These are phyloP conservation scores for Himalopsyche tibetana DNA, from an alignment of 2,888 invertebrate genomes.

Conservation along the genomic window DNA sequence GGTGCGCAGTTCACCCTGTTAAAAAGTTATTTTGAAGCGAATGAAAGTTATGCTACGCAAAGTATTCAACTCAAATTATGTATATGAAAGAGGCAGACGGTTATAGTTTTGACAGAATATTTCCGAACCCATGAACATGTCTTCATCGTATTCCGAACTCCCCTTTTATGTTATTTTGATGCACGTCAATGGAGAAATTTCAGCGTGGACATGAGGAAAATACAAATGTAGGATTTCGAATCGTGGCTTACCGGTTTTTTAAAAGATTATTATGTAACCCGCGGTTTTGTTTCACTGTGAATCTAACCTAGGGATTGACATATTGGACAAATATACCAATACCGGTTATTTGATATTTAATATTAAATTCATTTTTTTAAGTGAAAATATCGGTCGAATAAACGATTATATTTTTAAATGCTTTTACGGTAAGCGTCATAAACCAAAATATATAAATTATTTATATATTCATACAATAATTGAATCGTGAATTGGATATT, in stretches of 20 bases:
- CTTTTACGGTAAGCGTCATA: too few relatives aligned
- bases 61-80: not conserved
- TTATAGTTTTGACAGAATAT: constrained; percentile 9
- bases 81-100: not conserved
- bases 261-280: too few relatives aligned
- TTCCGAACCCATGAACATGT: constrained; percentile 11
- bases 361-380: too few relatives aligned
- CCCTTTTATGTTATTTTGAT: constrained; percentile 7
- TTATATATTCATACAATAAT: too few relatives aligned
- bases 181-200: constrained; percentile 20
- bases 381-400: too few relatives aligned
- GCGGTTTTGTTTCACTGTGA: too few relatives aligned
- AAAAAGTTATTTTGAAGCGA: constrained; percentile 24
- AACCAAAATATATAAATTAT: too few relatives aligned
- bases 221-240: not conserved
- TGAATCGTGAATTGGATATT: too few relatives aligned
- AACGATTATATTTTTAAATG: too few relatives aligned
- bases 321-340: too few relatives aligned
- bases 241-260: not conserved
- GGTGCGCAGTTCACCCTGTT: not conserved
- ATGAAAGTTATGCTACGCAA: constrained; percentile 7
- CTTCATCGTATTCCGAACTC: not conserved
- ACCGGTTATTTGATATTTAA: too few relatives aligned
- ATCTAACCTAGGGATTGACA: too few relatives aligned
- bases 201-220: constrained; percentile 2